A percentile compares a stretch with the other conserved stretches of the same genome.
Evolutionary conservation across 30 jellyfish, hydroid and myxozoan genomes (phyloP).

Genomic region (Morbakka virulenta): DNA sequence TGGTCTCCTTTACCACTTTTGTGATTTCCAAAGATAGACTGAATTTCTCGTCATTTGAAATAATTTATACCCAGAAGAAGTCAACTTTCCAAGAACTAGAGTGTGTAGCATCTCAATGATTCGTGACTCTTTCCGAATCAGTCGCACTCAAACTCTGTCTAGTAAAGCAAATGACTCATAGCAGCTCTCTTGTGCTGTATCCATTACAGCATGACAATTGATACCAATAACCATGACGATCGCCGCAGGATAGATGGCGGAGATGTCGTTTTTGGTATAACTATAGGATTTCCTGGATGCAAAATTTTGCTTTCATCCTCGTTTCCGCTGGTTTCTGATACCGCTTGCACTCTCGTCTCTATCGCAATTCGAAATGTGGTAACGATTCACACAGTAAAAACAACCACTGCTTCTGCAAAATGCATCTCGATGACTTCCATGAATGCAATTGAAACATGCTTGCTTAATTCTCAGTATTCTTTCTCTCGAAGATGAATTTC

Average conservation of each 20-base stretch:
- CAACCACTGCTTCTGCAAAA: background rate
- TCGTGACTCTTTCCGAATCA: background rate
- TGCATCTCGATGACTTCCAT: background rate
- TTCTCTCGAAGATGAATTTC: background rate
- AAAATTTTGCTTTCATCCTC: background rate
- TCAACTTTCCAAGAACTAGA: background rate
- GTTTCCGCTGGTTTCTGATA: background rate
- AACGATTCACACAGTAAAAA: background rate
- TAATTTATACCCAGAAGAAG: background rate
- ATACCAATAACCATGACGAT: background rate
- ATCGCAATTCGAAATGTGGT: background rate
- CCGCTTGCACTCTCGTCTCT: background rate
- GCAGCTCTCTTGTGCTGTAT: background rate
- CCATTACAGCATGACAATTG: background rate
- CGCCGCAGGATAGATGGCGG: background rate
- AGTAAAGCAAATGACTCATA: background rate
- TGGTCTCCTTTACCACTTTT: background rate
- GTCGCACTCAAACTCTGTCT: background rate
- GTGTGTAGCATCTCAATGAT: background rate
- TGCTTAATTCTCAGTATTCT: background rate
- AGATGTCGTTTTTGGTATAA: background rate
- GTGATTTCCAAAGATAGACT: background rate
- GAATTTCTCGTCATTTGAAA: background rate
- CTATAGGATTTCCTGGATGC: background rate
- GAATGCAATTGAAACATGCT: background rate